These are phyloP conservation scores for Tupaia chinensis DNA, from an alignment of 2,113 vertebrate species.

Conservation along the genomic window DNA sequence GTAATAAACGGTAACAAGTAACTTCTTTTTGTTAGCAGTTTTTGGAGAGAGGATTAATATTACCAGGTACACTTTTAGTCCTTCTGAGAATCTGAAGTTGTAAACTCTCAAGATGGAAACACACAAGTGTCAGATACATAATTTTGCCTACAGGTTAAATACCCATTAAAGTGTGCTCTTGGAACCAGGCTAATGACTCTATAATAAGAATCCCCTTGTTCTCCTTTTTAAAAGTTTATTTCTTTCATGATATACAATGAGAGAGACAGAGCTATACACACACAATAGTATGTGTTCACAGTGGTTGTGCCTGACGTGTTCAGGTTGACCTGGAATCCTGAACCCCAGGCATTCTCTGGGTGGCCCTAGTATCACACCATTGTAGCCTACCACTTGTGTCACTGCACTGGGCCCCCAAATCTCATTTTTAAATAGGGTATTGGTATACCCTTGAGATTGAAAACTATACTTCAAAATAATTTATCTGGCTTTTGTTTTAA, in stretches of 20 bases:
- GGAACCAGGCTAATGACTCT: background rate
- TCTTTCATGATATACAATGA: no score
- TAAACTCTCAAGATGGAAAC: background rate
- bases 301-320: no score
- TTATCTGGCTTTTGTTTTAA: constrained; percentile 49
- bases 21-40: background rate
- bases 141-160: background rate
- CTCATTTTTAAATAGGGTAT: background rate
- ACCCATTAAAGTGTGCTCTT: background rate
- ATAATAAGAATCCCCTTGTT: background rate
- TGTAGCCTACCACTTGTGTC: no score
- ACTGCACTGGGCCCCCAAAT: no score
- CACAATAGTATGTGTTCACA: no score
- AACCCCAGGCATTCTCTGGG: no score
- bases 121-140: background rate
- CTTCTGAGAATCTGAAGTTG: background rate
- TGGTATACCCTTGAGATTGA: constrained; percentile 14
- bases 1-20: constrained; percentile 3
- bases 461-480: constrained; percentile 33
- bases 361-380: no score
- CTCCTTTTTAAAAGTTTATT: background rate
- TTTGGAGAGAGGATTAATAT: constrained; percentile 39
- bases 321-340: no score
- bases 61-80: background rate
- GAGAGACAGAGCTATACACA: no score